Percentiles rank a stretch among this genome's conserved stretches.
These are phyloP conservation scores for Austrolebias charrua DNA, from an alignment of 2,797 vertebrate species.

Conservation along the genomic window DNA sequence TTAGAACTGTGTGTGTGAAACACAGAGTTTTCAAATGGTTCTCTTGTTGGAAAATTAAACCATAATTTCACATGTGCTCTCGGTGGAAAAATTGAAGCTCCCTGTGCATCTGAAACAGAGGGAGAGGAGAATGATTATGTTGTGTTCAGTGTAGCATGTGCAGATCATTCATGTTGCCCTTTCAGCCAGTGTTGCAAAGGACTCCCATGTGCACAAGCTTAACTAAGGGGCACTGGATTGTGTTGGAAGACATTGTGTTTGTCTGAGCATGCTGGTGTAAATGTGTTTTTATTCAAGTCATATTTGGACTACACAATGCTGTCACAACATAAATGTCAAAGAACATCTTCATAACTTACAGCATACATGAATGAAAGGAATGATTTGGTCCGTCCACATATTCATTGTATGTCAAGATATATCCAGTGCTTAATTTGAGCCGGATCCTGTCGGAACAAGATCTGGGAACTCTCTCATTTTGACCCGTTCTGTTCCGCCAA, in stretches of 20 bases:
- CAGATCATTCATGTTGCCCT: conserved; percentile 34
- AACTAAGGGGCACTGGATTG: conserved; percentile 39
- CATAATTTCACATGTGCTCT: conserved; percentile 15
- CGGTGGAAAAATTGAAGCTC: conserved; percentile 1
- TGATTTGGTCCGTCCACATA: too few relatives aligned
- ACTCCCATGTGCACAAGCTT: conserved; percentile 47
- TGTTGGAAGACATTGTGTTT: conserved; percentile 21
- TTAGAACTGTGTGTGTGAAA: conserved; percentile 35
- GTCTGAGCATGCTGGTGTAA: neutral
- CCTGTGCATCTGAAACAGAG: conserved; percentile 3
- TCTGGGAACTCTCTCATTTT: too few relatives aligned
- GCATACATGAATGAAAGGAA: neutral
- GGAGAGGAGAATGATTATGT: neutral
- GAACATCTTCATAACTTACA: conserved; percentile 10
- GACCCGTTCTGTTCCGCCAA: too few relatives aligned
- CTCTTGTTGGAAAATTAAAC: conserved; percentile 26
- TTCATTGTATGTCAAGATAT: too few relatives aligned
- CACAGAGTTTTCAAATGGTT: conserved; percentile 35
- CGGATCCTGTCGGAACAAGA: too few relatives aligned
- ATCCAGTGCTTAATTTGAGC: too few relatives aligned
- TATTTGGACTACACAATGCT: conserved; percentile 23
- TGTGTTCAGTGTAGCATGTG: conserved; percentile 6
- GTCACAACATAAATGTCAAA: conserved; percentile 39
- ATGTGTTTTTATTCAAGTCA: conserved; percentile 25
- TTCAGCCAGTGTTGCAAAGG: conserved; percentile 27